Evolutionary conservation across 2,797 vertebrate genomes (phyloP).

Genomic region (Amazona finschi): DNA sequence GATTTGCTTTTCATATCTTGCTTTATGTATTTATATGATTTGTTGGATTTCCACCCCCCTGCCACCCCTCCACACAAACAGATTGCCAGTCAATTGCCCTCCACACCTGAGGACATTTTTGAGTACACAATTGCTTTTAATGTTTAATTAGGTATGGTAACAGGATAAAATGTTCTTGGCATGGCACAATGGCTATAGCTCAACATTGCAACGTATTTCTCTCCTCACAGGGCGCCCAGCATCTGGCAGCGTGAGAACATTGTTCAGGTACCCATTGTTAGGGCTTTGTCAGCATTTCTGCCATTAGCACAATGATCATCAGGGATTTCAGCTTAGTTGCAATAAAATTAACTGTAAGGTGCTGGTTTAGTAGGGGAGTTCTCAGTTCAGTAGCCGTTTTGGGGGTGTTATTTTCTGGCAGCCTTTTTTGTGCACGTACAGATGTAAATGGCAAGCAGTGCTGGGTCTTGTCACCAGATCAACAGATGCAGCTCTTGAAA

Average conservation of each 20-base stretch:
- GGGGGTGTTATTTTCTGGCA: not conserved
- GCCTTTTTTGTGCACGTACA: fast-evolving
- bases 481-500: not conserved
- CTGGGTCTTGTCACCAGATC: not conserved
- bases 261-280: fast-evolving
- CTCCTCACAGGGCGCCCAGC: not conserved
- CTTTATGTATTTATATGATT: not conserved
- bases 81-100: not conserved
- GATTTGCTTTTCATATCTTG: not conserved
- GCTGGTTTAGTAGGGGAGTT: fast-evolving
- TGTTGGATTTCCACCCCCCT: not conserved
- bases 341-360: not conserved
- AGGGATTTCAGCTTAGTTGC: not conserved
- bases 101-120: not conserved
- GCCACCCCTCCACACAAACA: not conserved
- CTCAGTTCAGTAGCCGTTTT: fast-evolving
- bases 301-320: fast-evolving
- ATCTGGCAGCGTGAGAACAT: too few relatives aligned
- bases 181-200: not conserved
- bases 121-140: conserved; percentile 1
- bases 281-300: not conserved
- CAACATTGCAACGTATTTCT: not conserved
- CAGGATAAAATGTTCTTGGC: conserved; percentile 23
- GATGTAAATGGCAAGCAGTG: fast-evolving
- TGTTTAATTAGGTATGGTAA: conserved; percentile 47